Base-by-base conservation (phyloP, 2,113 vertebrate species). In the Lucifuga dentata region DNA sequence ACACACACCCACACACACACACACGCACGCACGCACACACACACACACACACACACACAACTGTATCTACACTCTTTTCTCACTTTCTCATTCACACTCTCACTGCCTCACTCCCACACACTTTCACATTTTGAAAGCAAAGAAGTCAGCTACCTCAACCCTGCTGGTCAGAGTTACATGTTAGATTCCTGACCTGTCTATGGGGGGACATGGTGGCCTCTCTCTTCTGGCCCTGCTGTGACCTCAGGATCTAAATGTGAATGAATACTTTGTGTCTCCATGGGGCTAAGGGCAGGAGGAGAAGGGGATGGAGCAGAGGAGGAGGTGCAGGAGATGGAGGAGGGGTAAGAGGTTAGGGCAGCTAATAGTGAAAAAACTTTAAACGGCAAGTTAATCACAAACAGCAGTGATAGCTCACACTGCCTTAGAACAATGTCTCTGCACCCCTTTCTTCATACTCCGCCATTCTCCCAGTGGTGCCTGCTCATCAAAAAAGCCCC, bases 201-300 rank as follows among this genome's bases (percentile, higher is more conserved):
- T 32, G 44, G 57, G 61, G 26, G 71, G 80, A 78, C 80, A 88
- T 49, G 62, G 73, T 56, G 77, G 87, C 84, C 89, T 88, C 89
- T 89, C 83, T 78, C 78, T 75, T 76, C 91, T 94, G 92, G 91
- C 93, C 93, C 90, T 92, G 86, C 81, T 80, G 70, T 93, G 93
- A 94, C 93, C 93, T 92, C 90, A 35, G 82, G 87, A 92, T 93
- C 93, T 93, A 92, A 93, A 94, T 91, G 88, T 94, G 92, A 94
- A 94, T 93, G 93, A 94, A 90, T 91, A 94, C 92, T 92, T 91
- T 92, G 91, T 93, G 91, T 92, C 90, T 92, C 88, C 87, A 85
- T 78, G 84, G 83, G 90, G 83, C 86, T 82, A 73, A 79, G 85
- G 69, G 86, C 76, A 84, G 81, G 76, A 76, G 77, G 60, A 67